Evolutionary conservation across 2,797 vertebrate species (phyloP), one percentile per base, ranked within the genome.

Genomic region (Sylvilagus floridanus): DNA sequence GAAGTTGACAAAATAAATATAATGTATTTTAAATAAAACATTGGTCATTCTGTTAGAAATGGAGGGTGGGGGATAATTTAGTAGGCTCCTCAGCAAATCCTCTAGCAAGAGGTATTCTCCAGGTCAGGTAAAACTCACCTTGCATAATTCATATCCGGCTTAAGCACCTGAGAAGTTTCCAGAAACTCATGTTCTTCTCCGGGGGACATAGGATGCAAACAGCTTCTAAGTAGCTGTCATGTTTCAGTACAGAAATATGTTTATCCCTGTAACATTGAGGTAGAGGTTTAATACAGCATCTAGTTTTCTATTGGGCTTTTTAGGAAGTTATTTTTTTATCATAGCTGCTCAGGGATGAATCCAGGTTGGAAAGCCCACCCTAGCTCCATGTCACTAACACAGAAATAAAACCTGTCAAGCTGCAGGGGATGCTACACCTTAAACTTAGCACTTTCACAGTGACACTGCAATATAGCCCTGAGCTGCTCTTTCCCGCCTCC

Each of bases 261-360:
- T 95, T 66, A 86, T 72, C 91, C 68, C 22, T 79, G 35, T 91
- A 89, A 87, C 73, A 84, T 63, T 92, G 50, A 89, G 62, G 42
- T 93, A 88, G 88, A 72, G 32, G 91, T 97, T 96, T 94, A 93
- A 89, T 96, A 93, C 5, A 73, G 50, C 92, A 68, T 68, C 78
- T 92, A 85, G 62, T 93, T 96, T 97, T 97, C 65, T 95, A 94
- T 42, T 84, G 77, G 52, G 52, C 84, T 93, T 97, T 92, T 94
- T 71, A 26, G 79, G 90, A 93, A 82, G 62, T 68, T 91, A 47
- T 30, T 3, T 88, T 68, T 93, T n/a, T 94, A 47, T 21, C 16
- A 37, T 57, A 68, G 89, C 68, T 94, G 81, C 97, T 96, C 94
- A 93, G 97, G 97, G 97, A 63, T 77, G 95, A 75, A 52, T 78